Percentiles rank a stretch among this genome's conserved stretches.
Evolutionary conservation across 2,888 invertebrate species (phyloP).

Genomic region (Drosophila putrida): DNA sequence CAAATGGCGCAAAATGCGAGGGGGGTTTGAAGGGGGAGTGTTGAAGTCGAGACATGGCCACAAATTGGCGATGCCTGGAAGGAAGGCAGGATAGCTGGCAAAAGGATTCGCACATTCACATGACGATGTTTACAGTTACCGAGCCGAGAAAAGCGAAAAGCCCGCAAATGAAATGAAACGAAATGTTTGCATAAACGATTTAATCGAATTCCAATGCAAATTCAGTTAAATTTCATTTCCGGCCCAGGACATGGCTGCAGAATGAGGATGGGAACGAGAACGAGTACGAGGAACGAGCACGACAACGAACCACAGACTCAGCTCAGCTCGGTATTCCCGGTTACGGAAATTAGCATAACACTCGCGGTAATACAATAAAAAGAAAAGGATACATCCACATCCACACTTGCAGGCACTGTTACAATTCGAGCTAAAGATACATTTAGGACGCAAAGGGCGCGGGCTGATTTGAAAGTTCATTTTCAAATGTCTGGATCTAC

Average conservation of each 20-base stretch:
- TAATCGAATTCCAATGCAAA: conserved; percentile 85
- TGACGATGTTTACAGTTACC: conserved; percentile 51
- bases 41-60: conserved; percentile 37
- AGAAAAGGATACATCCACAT: conserved; percentile 70
- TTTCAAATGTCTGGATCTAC: conserved; percentile 71
- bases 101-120: conserved; percentile 72
- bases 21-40: background rate
- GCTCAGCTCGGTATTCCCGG: conserved; percentile 48
- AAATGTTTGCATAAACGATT: conserved; percentile 85
- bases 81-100: conserved; percentile 3
- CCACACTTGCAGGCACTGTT: conserved; percentile 33
- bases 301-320: conserved; percentile 40
- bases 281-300: conserved; percentile 8
- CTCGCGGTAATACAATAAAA: conserved; percentile 82
- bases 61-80: conserved; percentile 33
- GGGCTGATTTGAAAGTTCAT: conserved; percentile 64
- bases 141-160: conserved; percentile 66
- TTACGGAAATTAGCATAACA: conserved; percentile 82
- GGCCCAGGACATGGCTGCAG: conserved; percentile 35
- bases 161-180: conserved; percentile 81
- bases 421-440: conserved; percentile 46
- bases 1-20: background rate
- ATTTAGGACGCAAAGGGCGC: conserved; percentile 24
- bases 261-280: conserved; percentile 7
- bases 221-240: conserved; percentile 84